These are phyloP conservation scores for Drosophila buzzatii DNA, from an alignment of 2,888 invertebrate species.

Conservation along the genomic window DNA sequence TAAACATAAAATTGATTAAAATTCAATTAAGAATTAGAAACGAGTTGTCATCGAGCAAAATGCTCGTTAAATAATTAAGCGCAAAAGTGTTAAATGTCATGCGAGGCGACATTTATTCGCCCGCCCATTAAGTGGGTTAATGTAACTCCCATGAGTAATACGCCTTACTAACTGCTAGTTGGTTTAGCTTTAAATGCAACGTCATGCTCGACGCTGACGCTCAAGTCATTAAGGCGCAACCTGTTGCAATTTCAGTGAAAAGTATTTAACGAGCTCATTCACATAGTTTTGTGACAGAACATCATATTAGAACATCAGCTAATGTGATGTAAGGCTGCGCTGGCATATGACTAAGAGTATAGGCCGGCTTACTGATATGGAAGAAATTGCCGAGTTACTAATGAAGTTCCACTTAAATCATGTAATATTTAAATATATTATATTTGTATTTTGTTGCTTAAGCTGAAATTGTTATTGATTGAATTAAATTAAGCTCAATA, in stretches of 20 bases:
- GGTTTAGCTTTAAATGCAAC: neutral
- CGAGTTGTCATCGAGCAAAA: neutral
- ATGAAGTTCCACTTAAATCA: neutral
- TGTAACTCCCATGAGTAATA: slow-evolving; percentile 54
- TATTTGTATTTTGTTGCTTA: too few relatives aligned
- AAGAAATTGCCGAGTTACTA: neutral
- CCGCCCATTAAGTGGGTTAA: slow-evolving; percentile 49
- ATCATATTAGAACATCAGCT: too few relatives aligned
- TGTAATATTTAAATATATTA: neutral
- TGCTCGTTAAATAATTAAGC: slow-evolving; percentile 22
- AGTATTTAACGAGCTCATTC: neutral
- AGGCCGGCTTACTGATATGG: neutral
- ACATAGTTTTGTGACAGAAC: slow-evolving; percentile 13
- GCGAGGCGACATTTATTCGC: slow-evolving; percentile 5
- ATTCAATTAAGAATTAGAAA: neutral
- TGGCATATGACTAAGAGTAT: slow-evolving; percentile 43
- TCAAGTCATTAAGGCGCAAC: neutral
- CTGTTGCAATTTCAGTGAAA: slow-evolving; percentile 1
- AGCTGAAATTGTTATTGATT: too few relatives aligned
- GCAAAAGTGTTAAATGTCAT: slow-evolving; percentile 39
- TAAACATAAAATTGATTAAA: neutral
- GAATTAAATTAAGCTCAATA: neutral
- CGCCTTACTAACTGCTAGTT: neutral
- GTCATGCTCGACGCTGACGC: slow-evolving; percentile 17
- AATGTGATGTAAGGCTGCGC: neutral